phyloP scores from a whole-genome alignment of 2,888 invertebrate species.

The Hylaea fasciaria region DNA sequence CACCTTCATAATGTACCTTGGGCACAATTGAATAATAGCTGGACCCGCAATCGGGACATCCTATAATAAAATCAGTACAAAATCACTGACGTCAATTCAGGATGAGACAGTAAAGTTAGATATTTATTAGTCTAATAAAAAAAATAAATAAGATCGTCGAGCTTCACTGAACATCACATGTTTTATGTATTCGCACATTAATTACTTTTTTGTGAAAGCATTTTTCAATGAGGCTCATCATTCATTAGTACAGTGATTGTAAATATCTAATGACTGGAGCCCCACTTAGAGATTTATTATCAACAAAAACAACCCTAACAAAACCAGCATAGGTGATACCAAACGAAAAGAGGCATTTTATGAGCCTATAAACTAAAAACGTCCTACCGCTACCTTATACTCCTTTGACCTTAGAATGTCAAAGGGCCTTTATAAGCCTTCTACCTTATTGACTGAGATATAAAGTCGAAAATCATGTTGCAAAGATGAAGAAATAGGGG shows the following conservation, averaged over 20 bases:
- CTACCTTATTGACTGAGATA: constrained; percentile 2
- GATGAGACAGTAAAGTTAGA: constrained; percentile 26
- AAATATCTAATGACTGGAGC: too few relatives aligned
- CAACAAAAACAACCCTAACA: too few relatives aligned
- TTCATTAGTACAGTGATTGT: too few relatives aligned
- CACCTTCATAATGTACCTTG: constrained; percentile 49
- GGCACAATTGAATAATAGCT: constrained; percentile 51
- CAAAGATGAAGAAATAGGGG: constrained; percentile 26
- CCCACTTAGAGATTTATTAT: too few relatives aligned
- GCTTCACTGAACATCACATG: constrained; percentile 6
- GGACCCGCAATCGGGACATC: constrained; percentile 44
- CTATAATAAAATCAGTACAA: constrained; percentile 40
- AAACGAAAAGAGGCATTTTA: constrained; percentile 31
- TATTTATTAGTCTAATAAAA: constrained; percentile 26
- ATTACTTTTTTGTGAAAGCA: neutral
- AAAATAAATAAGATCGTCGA: neutral
- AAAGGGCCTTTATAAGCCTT: constrained; percentile 14
- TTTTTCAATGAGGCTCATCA: too few relatives aligned
- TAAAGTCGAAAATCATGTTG: constrained; percentile 18
- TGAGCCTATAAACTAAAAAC: constrained; percentile 36
- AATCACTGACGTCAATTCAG: constrained; percentile 18
- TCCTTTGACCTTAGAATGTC: constrained; percentile 35
- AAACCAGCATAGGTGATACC: constrained; percentile 18
- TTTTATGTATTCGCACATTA: neutral
- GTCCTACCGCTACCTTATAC: constrained; percentile 25